Evolutionary conservation across 1,140 invertebrate genomes (phyloP).

Genomic region (Agrilus planipennis): DNA sequence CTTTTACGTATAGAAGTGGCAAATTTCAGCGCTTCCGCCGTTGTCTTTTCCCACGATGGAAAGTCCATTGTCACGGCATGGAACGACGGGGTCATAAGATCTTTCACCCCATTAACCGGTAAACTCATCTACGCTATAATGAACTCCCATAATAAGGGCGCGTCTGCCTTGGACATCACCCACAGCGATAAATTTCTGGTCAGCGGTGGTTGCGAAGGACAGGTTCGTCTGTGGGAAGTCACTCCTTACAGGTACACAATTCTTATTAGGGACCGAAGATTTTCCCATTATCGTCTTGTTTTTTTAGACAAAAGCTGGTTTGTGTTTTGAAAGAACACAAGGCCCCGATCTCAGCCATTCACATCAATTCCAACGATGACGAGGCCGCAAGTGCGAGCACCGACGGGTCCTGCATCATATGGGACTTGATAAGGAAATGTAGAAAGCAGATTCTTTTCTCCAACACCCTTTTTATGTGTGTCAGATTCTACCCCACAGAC

Average conservation of each 20-base stretch:
- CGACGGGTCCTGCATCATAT: slow-evolving; percentile 85
- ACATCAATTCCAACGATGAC: slow-evolving; percentile 59
- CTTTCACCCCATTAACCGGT: slow-evolving; percentile 74
- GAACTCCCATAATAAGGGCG: slow-evolving; percentile 79
- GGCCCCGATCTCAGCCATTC: slow-evolving; percentile 69
- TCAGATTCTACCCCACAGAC: slow-evolving; percentile 62
- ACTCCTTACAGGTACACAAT: slow-evolving; percentile 45
- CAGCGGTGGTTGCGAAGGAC: slow-evolving; percentile 79
- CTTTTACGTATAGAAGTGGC: slow-evolving; percentile 68
- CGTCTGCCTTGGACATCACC: slow-evolving; percentile 63
- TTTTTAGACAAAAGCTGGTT: slow-evolving; percentile 49
- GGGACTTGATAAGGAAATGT: slow-evolving; percentile 61
- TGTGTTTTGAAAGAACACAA: slow-evolving; percentile 80
- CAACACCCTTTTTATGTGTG: slow-evolving; percentile 79
- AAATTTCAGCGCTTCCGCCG: slow-evolving; percentile 71
- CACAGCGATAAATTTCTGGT: slow-evolving; percentile 59
- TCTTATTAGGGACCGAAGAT: no score
- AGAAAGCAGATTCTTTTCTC: slow-evolving; percentile 73
- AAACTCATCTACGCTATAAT: slow-evolving; percentile 65
- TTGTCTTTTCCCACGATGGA: slow-evolving; percentile 68
- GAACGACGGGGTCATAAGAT: slow-evolving; percentile 80
- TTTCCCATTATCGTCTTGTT: no score
- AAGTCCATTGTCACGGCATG: slow-evolving; percentile 63
- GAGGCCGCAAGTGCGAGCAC: slow-evolving; percentile 76
- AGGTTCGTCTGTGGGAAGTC: slow-evolving; percentile 65